These are phyloP conservation scores for Papio anubis DNA, from an alignment of 2,113 vertebrate species.

Conservation along the genomic window DNA sequence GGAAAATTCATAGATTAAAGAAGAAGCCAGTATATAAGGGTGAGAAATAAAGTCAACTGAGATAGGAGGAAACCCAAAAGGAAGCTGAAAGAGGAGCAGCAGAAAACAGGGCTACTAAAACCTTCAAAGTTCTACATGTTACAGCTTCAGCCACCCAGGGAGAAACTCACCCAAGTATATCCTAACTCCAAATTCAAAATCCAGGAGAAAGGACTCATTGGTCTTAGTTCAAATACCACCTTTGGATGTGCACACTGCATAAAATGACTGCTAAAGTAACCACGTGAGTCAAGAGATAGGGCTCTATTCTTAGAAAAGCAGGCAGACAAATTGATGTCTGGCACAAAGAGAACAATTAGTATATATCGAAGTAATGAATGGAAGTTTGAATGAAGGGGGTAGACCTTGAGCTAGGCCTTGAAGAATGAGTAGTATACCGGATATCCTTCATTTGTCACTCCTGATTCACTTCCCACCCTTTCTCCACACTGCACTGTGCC, in stretches of 20 bases:
- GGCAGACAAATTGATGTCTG: background rate
- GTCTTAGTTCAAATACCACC: background rate
- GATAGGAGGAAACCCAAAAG: background rate
- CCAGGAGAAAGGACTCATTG: background rate
- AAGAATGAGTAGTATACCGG: background rate
- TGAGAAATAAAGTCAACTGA: background rate
- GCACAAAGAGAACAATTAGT: background rate
- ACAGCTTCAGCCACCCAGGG: background rate
- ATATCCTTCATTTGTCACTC: background rate
- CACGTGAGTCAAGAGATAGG: background rate
- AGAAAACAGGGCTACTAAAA: background rate
- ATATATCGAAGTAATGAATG: background rate
- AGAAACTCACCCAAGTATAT: background rate
- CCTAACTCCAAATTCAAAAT: background rate
- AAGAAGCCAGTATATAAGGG: background rate
- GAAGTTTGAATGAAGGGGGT: background rate
- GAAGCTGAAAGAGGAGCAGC: background rate
- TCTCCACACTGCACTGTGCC: background rate
- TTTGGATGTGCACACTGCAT: background rate
- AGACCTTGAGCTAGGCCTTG: background rate
- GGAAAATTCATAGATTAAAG: background rate
- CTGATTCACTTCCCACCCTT: background rate
- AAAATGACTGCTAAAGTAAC: background rate
- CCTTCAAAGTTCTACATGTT: background rate
- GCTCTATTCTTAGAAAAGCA: background rate